Percentiles rank a stretch among this genome's conserved stretches.
phyloP scores from a whole-genome alignment of 2,113 vertebrate genomes.

The Leptosomus discolor region DNA sequence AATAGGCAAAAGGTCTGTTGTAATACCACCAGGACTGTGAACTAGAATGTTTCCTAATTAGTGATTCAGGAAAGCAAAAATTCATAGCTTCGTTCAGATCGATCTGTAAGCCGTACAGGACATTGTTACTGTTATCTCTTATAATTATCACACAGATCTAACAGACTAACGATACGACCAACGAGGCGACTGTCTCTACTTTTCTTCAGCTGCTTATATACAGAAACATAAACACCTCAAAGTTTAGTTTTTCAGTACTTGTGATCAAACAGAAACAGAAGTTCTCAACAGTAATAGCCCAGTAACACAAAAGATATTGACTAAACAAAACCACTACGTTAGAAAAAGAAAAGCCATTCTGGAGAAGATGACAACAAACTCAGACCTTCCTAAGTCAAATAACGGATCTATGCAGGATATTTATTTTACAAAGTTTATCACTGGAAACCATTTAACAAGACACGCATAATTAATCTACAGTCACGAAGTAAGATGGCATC shows the following conservation, averaged over 20 bases:
- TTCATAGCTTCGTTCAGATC: not conserved
- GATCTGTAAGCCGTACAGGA: not conserved
- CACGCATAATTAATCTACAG: not conserved
- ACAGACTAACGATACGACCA: not conserved
- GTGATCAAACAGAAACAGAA: not conserved
- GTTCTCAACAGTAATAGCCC: not conserved
- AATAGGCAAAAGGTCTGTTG: not conserved
- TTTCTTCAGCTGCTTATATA: not conserved
- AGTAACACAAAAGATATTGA: not conserved
- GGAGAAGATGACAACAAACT: not conserved
- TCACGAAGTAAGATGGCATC: not conserved
- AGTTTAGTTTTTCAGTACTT: not conserved
- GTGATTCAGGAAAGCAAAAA: not conserved
- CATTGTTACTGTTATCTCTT: not conserved
- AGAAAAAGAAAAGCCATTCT: not conserved
- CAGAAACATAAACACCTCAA: not conserved
- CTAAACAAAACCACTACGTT: not conserved
- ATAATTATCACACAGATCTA: not conserved
- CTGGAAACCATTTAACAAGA: not conserved
- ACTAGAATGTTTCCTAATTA: not conserved
- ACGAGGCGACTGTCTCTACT: not conserved
- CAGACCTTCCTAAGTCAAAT: not conserved
- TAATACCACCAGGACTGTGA: not conserved
- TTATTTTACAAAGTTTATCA: not conserved
- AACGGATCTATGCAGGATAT: not conserved